Percentiles rank a stretch among this genome's conserved stretches.
These are phyloP conservation scores for Rhopalosiphum nymphaeae DNA, from an alignment of 2,888 invertebrate species.

Conservation along the genomic window DNA sequence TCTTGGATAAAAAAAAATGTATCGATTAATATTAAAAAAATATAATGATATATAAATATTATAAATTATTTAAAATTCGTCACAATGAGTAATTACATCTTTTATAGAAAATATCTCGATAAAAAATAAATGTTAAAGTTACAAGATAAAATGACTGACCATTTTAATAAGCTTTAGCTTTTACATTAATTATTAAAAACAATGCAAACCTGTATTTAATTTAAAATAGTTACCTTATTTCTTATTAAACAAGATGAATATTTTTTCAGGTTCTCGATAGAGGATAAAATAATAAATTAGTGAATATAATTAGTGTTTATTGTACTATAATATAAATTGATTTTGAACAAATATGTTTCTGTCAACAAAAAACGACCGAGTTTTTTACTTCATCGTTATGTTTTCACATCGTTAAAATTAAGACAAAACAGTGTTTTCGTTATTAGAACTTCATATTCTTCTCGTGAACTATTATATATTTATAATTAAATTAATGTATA, in stretches of 20 bases:
- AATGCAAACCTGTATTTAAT: not conserved
- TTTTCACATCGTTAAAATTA: conserved; percentile 22
- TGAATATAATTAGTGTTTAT: not conserved
- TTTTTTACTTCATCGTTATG: not conserved
- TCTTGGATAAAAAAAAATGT: not conserved
- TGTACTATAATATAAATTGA: not conserved
- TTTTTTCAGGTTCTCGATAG: not conserved
- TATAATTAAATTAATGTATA: conserved; percentile 15
- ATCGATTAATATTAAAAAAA: not conserved
- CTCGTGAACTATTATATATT: conserved; percentile 44
- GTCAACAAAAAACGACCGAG: not conserved
- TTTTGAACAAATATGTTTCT: not conserved
- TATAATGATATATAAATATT: not conserved
- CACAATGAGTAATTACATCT: not conserved
- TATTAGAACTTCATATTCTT: conserved; percentile 38
- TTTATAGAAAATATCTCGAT: not conserved
- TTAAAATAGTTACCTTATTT: conserved; percentile 4
- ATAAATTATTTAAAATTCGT: not conserved
- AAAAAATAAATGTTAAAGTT: not conserved
- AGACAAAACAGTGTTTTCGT: not conserved
- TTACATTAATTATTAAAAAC: not conserved
- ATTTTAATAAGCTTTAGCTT: not conserved
- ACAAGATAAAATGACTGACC: not conserved
- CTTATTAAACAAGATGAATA: not conserved
- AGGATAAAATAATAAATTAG: conserved; percentile 16